phyloP scores from a whole-genome alignment of 2,113 vertebrate species.

The Junco hyemalis region DNA sequence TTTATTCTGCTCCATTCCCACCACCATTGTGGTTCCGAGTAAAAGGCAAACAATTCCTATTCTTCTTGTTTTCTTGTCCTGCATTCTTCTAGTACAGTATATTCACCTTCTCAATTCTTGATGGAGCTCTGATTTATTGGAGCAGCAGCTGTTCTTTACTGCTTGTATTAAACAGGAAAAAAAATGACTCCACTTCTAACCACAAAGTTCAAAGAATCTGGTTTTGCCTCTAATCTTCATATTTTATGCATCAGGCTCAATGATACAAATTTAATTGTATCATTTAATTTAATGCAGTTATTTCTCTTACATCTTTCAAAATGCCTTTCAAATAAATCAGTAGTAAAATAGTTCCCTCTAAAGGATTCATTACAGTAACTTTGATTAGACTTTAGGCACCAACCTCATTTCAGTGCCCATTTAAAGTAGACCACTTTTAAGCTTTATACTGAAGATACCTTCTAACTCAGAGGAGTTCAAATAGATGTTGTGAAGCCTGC shows the following conservation, averaged over 20 bases:
- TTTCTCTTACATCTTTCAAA: background rate
- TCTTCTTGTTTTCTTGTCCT: background rate
- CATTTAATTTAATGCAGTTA: background rate
- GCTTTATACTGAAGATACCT: background rate
- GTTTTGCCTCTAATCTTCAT: background rate
- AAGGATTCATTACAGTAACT: background rate
- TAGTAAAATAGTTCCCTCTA: background rate
- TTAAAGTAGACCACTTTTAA: background rate
- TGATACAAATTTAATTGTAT: background rate
- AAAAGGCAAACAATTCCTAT: background rate
- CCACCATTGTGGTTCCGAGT: background rate
- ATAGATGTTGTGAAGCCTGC: background rate
- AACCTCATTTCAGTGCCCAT: background rate
- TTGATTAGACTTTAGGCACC: background rate
- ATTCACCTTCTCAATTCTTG: background rate
- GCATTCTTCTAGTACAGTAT: background rate
- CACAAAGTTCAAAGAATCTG: background rate
- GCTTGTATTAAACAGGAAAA: background rate
- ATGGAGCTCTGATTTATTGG: background rate
- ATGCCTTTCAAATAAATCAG: background rate
- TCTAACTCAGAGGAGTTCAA: background rate
- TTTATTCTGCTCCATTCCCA: background rate
- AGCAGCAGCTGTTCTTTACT: background rate
- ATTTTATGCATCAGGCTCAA: background rate
- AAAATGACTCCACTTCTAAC: background rate